phyloP scores from a whole-genome alignment of 1,140 invertebrate species.

The Pararge aegeria region DNA sequence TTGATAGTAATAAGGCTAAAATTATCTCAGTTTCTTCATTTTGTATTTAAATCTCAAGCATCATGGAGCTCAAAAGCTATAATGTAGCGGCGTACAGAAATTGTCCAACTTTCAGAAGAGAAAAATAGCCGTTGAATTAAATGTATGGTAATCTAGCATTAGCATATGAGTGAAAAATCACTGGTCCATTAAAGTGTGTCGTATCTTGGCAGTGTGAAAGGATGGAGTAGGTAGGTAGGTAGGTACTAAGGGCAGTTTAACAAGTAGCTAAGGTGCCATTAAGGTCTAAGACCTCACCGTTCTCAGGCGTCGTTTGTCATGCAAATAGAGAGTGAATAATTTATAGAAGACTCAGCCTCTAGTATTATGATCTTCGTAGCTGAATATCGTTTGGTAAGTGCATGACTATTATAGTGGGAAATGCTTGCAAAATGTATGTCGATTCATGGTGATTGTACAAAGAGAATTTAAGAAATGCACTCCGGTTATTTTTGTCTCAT shows the following conservation, averaged over 20 bases:
- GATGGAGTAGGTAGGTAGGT: conserved; percentile 45
- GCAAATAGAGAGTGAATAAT: conserved; percentile 74
- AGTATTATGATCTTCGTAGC: conserved; percentile 46
- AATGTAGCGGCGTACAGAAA: not conserved
- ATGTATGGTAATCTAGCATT: conserved; percentile 66
- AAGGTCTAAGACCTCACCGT: conserved; percentile 58
- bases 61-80: not conserved
- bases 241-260: conserved; percentile 46
- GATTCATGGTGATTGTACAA: conserved; percentile 7
- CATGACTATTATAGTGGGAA: conserved; percentile 23
- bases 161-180: conserved; percentile 69
- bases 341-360: conserved; percentile 59
- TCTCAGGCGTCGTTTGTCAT: conserved; percentile 64
- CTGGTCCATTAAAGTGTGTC: conserved; percentile 60
- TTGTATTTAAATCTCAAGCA: too few species aligned
- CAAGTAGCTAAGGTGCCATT: conserved; percentile 53
- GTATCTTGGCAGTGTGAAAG: conserved; percentile 42
- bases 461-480: not conserved
- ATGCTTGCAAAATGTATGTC: conserved; percentile 18
- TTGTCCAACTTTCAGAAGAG: conserved; percentile 44
- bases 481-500: not conserved
- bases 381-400: conserved; percentile 31
- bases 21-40: too few species aligned
- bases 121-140: conserved; percentile 42
- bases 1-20: too few species aligned